Conservation (phyloP, 2,888 invertebrate species). For the Lepidocyrtinus sp. region DNA sequence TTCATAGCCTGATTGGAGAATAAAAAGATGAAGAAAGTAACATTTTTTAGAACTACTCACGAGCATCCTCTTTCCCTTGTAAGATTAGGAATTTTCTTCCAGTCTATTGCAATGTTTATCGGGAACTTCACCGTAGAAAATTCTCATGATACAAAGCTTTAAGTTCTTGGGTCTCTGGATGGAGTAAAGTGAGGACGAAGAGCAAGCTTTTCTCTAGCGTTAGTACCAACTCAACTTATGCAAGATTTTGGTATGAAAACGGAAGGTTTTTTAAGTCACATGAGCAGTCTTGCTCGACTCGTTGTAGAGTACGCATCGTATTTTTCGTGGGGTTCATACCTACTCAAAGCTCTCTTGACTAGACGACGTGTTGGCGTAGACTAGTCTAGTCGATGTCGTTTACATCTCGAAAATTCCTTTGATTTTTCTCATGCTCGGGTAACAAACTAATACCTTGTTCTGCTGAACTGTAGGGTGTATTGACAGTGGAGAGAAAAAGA, state of each 20-base stretch:
- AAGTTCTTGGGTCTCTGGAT: too few relatives aligned
- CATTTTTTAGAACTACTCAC: neutral
- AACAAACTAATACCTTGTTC: neutral
- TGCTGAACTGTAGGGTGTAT: neutral
- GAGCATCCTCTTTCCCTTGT: neutral
- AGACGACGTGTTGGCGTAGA: neutral
- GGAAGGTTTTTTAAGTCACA: conserved; percentile 27
- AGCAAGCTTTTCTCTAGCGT: neutral
- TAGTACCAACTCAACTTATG: neutral
- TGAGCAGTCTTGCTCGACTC: conserved; percentile 39
- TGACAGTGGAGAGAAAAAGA: neutral
- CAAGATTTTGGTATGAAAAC: conserved; percentile 16
- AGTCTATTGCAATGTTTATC: conserved; percentile 12
- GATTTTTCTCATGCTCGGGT: neutral
- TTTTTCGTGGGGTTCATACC: conserved; percentile 13
- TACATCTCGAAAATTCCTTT: neutral
- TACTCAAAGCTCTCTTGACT: too few relatives aligned
- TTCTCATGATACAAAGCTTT: conserved; percentile 13
- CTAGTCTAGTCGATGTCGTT: neutral
- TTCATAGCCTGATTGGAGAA: conserved; percentile 4
- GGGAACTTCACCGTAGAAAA: conserved; percentile 9
- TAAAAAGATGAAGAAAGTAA: conserved; percentile 15
- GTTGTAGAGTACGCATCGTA: neutral
- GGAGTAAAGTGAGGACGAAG: too few relatives aligned
- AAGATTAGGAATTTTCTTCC: conserved; percentile 13